Percentiles rank a stretch among this genome's conserved stretches.
phyloP scores from a whole-genome alignment of 2,888 invertebrate genomes.

The Xanthia togata region DNA sequence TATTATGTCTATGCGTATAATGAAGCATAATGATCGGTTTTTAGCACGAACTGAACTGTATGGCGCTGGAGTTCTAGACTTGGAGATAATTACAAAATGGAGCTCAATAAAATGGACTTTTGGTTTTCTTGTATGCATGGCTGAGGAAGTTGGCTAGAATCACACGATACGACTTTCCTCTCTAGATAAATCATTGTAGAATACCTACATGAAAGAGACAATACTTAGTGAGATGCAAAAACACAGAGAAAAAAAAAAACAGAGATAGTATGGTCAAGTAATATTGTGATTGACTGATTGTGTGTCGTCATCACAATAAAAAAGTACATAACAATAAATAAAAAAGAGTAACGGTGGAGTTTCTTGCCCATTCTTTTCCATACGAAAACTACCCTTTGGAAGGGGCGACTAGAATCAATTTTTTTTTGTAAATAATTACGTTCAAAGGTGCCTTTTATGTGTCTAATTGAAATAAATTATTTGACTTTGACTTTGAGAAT shows the following conservation, averaged over 20 bases:
- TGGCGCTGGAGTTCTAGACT: conserved; percentile 38
- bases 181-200: background rate
- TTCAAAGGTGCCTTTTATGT: too few species aligned
- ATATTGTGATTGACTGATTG: background rate
- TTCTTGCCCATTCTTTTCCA: too few species aligned
- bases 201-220: too few species aligned
- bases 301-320: background rate
- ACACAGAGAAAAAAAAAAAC: background rate
- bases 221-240: too few species aligned
- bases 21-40: conserved; percentile 55
- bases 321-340: too few species aligned
- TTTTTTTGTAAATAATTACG: too few species aligned
- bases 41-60: conserved; percentile 48
- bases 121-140: conserved; percentile 11
- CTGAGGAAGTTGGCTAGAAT: background rate
- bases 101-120: conserved; percentile 8
- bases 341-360: too few species aligned
- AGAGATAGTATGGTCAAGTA: background rate
- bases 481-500: too few species aligned
- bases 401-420: too few species aligned
- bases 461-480: too few species aligned
- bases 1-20: conserved; percentile 51
- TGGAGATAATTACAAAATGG: conserved; percentile 42
- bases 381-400: too few species aligned
- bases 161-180: background rate